Evolutionary conservation across 2,797 vertebrate genomes (phyloP).

Genomic region (Tangara arthus): DNA sequence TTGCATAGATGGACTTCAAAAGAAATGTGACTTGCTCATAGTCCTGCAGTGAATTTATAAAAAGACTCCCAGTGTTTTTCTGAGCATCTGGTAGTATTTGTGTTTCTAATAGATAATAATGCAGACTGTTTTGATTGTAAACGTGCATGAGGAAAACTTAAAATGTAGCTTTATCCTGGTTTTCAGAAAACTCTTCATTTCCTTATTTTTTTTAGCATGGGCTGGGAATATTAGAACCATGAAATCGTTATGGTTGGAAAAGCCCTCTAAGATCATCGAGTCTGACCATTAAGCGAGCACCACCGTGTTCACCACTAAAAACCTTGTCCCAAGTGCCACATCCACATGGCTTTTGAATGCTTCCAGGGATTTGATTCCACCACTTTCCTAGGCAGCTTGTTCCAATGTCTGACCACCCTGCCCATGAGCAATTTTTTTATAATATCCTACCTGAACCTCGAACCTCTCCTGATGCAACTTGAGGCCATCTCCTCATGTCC

Average conservation of each 20-base stretch:
- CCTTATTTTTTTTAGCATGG: neutral
- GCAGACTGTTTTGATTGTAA: neutral
- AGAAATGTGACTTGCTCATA: constrained; percentile 27
- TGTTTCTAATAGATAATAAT: neutral
- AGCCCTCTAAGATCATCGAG: neutral
- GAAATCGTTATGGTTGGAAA: rapidly evolving
- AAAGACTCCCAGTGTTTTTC: neutral
- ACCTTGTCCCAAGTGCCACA: neutral
- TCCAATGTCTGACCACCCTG: neutral
- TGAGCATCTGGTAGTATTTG: constrained; percentile 10
- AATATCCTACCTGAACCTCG: neutral
- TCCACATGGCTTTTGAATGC: neutral
- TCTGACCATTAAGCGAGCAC: neutral
- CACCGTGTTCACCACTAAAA: neutral
- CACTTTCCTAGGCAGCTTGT: neutral
- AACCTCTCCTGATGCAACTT: neutral
- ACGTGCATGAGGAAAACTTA: neutral
- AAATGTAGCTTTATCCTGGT: neutral
- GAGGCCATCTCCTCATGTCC: neutral
- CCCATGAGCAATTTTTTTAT: neutral
- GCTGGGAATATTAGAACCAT: neutral
- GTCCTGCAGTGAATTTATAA: neutral
- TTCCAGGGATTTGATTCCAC: neutral
- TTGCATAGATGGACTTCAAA: neutral
- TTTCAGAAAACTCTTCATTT: neutral